Base-by-base conservation (phyloP, 2,113 vertebrate genomes). In the Marcusenius ussheri region DNA sequence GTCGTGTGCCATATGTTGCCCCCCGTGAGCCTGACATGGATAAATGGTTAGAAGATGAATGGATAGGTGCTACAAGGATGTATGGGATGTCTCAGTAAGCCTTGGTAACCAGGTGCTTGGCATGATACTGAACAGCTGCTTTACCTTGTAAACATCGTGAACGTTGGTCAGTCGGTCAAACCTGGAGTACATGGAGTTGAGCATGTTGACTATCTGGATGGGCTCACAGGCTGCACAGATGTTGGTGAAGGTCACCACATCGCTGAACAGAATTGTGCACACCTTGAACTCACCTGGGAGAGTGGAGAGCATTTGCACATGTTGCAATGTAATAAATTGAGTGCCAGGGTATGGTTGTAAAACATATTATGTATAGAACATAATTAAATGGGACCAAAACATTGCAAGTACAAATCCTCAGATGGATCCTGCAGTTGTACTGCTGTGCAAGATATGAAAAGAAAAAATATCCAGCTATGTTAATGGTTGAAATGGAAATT, bases 191-290 rank as follows among this genome's bases (percentile, higher is more conserved):
- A 96, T 95, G 90, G 91, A 94, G 90, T 96, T 97, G n/a, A 97
- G 94, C 95, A 95, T 96, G 90, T 95, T 94, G 70, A 97, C 96
- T 0, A 92, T 95, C 39, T 95, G 93, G 88, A 96, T 96, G 87
- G 95, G 95, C 90, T 97, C 94, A 39, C 95, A 97, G 90, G 92
- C 95, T 11, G 95, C 96, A 5, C 94, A 96, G 93, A 95, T 97
- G 91, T 94, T 96, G 1, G 95, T 98, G 93, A 97, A 97, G 53
- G 95, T 96, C 49, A 96, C 96, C 58, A 97, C 94, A 1, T 97
- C 96, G 0, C 95, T 97, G 93, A 97, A 96, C 58, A 97, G 93
- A 31, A 96, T 95, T 0, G 94, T 96, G 93, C 96, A 97, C 13
- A 92, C 95, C 92, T 95, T 91, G 91, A 97, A 97, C 90, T 96